A percentile compares a stretch with the other conserved stretches of the same genome.
These are phyloP conservation scores for Chlamydotis undulata DNA, from an alignment of 2,113 vertebrate species.

Conservation along the genomic window DNA sequence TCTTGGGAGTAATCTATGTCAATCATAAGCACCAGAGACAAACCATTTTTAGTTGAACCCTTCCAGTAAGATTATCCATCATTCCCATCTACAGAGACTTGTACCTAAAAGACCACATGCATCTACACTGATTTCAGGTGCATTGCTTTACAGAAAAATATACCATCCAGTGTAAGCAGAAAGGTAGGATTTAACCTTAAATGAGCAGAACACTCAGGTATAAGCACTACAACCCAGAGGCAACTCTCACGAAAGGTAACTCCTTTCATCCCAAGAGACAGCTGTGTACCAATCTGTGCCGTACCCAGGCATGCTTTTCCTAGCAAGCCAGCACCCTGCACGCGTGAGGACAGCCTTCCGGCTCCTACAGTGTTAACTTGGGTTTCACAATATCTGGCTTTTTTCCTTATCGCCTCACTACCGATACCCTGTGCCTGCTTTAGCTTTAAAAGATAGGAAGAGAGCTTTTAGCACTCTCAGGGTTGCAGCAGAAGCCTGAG, in stretches of 20 bases:
- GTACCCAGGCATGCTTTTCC: background rate
- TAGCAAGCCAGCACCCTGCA: background rate
- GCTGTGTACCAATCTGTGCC: background rate
- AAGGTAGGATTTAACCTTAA: background rate
- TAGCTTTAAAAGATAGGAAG: background rate
- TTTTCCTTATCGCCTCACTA: background rate
- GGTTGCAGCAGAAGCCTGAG: background rate
- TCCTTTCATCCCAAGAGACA: background rate
- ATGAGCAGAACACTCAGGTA: background rate
- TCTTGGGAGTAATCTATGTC: background rate
- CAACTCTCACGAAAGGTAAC: background rate
- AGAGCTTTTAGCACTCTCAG: background rate
- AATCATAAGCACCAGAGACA: background rate
- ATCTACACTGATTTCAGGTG: background rate
- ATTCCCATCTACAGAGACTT: background rate
- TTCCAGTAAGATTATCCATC: background rate
- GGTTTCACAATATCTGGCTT: background rate
- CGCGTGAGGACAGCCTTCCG: background rate
- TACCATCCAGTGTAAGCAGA: background rate
- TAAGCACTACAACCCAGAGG: background rate
- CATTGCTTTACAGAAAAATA: background rate
- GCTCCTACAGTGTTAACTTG: accelerated
- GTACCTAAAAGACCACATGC: no score
- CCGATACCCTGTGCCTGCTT: background rate
- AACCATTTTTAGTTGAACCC: background rate